Evolutionary conservation across 2,797 vertebrate species (phyloP).

Genomic region (Diglossa cyanea): DNA sequence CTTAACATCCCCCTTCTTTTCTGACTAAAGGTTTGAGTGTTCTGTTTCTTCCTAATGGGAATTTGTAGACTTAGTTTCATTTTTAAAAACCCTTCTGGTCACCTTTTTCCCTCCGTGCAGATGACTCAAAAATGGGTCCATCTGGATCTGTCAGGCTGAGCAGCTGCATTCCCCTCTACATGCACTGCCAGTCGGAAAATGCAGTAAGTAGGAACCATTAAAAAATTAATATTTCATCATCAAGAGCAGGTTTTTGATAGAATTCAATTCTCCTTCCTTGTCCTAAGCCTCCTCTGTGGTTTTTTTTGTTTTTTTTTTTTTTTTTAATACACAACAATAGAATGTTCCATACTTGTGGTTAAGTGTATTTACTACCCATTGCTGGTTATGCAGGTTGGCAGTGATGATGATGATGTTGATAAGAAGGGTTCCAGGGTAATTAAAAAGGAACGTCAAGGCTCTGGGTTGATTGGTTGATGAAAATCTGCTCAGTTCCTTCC

Average conservation of each 20-base stretch:
- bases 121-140: neutral
- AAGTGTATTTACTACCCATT: neutral
- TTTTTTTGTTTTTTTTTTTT: neutral
- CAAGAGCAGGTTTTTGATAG: neutral
- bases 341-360: neutral
- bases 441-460: neutral
- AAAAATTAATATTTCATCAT: neutral
- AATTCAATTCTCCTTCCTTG: neutral
- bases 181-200: neutral
- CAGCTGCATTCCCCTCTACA: neutral
- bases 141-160: neutral
- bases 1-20: neutral
- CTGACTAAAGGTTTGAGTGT: neutral
- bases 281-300: neutral
- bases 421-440: neutral
- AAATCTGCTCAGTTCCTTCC: too few relatives aligned
- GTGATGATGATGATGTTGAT: neutral
- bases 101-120: neutral
- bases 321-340: neutral
- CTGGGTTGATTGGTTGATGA: accelerated
- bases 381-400: neutral
- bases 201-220: neutral
- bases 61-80: neutral
- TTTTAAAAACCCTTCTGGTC: neutral
- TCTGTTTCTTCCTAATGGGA: neutral